phyloP scores from a whole-genome alignment of 2,888 invertebrate genomes.

The Latheticus oryzae region DNA sequence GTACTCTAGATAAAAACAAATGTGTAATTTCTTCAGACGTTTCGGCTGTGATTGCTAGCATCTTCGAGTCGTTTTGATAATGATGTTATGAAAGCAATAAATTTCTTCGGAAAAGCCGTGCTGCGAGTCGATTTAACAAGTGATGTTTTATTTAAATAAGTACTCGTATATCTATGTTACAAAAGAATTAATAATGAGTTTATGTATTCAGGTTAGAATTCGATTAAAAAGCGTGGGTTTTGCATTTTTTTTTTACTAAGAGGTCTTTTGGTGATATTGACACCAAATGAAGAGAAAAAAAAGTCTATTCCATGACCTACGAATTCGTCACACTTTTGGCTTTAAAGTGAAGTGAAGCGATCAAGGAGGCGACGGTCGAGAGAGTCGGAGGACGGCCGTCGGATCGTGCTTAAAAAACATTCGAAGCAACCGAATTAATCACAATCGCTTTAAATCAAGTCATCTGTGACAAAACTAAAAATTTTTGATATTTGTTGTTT shows the following conservation, averaged over 20 bases:
- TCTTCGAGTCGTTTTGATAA: conserved; percentile 27
- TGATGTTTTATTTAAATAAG: conserved; percentile 41
- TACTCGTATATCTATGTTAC: conserved; percentile 35
- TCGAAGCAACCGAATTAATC: too few relatives aligned
- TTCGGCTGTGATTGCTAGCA: conserved; percentile 8
- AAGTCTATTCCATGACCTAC: conserved; percentile 41
- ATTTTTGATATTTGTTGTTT: not conserved
- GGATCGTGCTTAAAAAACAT: too few relatives aligned
- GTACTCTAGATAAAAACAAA: too few relatives aligned
- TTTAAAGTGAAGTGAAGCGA: conserved; percentile 36
- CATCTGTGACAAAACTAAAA: not conserved
- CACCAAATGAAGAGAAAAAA: conserved; percentile 52
- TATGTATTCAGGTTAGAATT: conserved; percentile 44
- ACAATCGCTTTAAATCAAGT: not conserved
- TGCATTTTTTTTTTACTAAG: conserved; percentile 18
- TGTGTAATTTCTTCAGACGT: too few relatives aligned
- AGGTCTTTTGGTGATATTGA: conserved; percentile 50
- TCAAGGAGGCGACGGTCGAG: conserved; percentile 33
- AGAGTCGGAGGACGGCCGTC: conserved; percentile 30
- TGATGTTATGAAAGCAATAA: conserved; percentile 33
- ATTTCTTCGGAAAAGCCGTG: conserved; percentile 31
- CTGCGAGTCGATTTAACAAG: conserved; percentile 14
- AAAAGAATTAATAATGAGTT: conserved; percentile 45
- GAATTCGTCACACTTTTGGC: conserved; percentile 43
- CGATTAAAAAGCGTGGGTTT: conserved; percentile 7